phyloP scores from a whole-genome alignment of 2,113 vertebrate species.

The Sorex fumeus region DNA sequence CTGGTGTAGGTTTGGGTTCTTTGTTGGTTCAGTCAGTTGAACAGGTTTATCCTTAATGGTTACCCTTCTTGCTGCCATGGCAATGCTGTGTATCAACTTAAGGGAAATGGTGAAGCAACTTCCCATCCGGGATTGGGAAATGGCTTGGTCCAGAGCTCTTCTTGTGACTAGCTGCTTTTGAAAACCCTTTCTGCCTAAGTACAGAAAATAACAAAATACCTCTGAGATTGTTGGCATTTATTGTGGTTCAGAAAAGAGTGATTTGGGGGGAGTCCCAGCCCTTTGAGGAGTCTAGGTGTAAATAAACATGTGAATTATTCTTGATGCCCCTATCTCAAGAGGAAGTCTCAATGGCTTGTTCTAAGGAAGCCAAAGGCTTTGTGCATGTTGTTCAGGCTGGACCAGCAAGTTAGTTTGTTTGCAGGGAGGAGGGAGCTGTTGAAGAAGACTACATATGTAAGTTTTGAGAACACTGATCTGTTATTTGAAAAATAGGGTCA shows the following conservation, averaged over 20 bases:
- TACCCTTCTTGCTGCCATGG: slow-evolving; percentile 69
- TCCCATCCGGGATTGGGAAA: slow-evolving; percentile 79
- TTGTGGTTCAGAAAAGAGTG: slow-evolving; percentile 64
- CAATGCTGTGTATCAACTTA: slow-evolving; percentile 57
- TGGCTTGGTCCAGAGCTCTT: slow-evolving; percentile 74
- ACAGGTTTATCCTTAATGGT: slow-evolving; percentile 79
- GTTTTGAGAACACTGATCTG: slow-evolving; percentile 84
- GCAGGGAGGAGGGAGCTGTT: slow-evolving; percentile 83
- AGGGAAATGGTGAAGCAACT: slow-evolving; percentile 80
- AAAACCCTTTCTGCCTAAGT: slow-evolving; percentile 69
- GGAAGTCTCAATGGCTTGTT: slow-evolving; percentile 79
- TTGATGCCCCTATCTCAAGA: slow-evolving; percentile 78
- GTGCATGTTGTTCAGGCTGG: slow-evolving; percentile 82
- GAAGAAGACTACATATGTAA: slow-evolving; percentile 81
- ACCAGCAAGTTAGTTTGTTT: slow-evolving; percentile 83
- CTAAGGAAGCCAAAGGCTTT: slow-evolving; percentile 81
- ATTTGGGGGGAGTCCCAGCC: slow-evolving; percentile 42
- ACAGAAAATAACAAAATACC: slow-evolving; percentile 74
- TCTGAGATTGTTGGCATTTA: slow-evolving; percentile 74
- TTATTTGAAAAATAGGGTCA: slow-evolving; percentile 85
- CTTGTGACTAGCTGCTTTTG: slow-evolving; percentile 82
- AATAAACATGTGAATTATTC: slow-evolving; percentile 71
- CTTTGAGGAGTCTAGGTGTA: slow-evolving; percentile 75
- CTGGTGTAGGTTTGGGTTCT: slow-evolving; percentile 72
- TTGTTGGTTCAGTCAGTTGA: slow-evolving; percentile 83